Percentiles rank a stretch among this genome's conserved stretches.
These are phyloP conservation scores for Liposcelis brunnea DNA, from an alignment of 2,888 invertebrate genomes.

Conservation along the genomic window DNA sequence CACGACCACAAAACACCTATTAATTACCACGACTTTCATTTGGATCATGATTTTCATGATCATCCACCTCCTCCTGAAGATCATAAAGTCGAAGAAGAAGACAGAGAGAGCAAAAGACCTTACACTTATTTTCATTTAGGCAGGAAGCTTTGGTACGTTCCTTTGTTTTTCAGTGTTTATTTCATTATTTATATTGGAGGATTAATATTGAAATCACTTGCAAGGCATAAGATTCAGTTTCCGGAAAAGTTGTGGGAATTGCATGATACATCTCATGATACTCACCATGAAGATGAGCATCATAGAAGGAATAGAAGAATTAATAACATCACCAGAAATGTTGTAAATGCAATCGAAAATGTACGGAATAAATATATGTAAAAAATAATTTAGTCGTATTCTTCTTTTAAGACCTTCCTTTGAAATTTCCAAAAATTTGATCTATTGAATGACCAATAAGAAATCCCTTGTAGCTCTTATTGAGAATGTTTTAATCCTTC, in stretches of 20 bases:
- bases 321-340: slow-evolving; percentile 16
- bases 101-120: slow-evolving; percentile 22
- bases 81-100: slow-evolving; percentile 16
- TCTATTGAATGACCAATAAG: too few species aligned
- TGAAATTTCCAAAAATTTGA: too few species aligned
- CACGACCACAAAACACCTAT: slow-evolving; percentile 28
- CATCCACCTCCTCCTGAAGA: slow-evolving; percentile 23
- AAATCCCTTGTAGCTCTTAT: too few species aligned
- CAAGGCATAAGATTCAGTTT: slow-evolving; percentile 47
- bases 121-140: slow-evolving; percentile 61
- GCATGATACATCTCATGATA: neutral
- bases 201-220: slow-evolving; percentile 50
- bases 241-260: slow-evolving; percentile 22
- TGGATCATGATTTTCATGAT: slow-evolving; percentile 29
- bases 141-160: slow-evolving; percentile 56
- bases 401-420: neutral
- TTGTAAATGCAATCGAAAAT: slow-evolving; percentile 19
- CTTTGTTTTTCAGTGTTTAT: slow-evolving; percentile 55
- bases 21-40: slow-evolving; percentile 21
- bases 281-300: slow-evolving; percentile 14
- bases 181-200: slow-evolving; percentile 47
- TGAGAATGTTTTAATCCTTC: too few species aligned
- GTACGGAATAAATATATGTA: slow-evolving; percentile 11
- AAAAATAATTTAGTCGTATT: neutral
- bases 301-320: slow-evolving; percentile 15